Base-by-base conservation (phyloP, 2,888 invertebrate species). In the Pseudococcus longispinus region DNA sequence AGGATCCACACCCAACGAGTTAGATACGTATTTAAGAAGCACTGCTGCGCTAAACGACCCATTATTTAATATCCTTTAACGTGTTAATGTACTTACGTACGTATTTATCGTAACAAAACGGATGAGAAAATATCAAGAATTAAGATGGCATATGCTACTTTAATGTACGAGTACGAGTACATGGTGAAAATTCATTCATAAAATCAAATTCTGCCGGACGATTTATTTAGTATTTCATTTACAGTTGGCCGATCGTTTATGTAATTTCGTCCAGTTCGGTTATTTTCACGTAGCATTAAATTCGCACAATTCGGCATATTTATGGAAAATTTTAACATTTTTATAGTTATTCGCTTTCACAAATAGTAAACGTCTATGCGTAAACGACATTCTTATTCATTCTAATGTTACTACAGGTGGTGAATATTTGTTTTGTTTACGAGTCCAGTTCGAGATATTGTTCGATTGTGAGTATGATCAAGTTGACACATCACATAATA, bases 31-130 rank as follows among this genome's bases (percentile, higher is more conserved):
- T 74, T 32, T 74, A 74, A 32, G 74, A 74, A 74, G 74, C 29
- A 18, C 37, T n/a, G 32, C 37, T 23, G 9, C 37, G 9, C 29
- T 74, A 74, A 74, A 32, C 18, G 74, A 37, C 74, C 15, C 37
- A 74, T 74, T 74, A 74, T 74, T 74, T 74, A 74, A 74, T 74
- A 74, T 74, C 74, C 74, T 74, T 37, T 74, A 1, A n/a, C 2
- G 37, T 74, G 18, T 74, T 74, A 74, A 74, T 74, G 37, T 29
- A 29, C 5, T 15, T 11, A 46, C 15, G 46, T 51, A n/a, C 1
- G 11, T 74, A 74, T 74, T 37, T 37, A 37, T 9, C 37, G 9
- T 9, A 37, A 37, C 37, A 74, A 18, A 74, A 74, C 37, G 74
- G 32, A 74, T 74, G 74, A 74, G 74, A 74, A 74, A 74, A 74